Evolutionary conservation across 2,113 vertebrate species (phyloP), one percentile per base, ranked within the genome.

Genomic region (Zapus hudsonius): DNA sequence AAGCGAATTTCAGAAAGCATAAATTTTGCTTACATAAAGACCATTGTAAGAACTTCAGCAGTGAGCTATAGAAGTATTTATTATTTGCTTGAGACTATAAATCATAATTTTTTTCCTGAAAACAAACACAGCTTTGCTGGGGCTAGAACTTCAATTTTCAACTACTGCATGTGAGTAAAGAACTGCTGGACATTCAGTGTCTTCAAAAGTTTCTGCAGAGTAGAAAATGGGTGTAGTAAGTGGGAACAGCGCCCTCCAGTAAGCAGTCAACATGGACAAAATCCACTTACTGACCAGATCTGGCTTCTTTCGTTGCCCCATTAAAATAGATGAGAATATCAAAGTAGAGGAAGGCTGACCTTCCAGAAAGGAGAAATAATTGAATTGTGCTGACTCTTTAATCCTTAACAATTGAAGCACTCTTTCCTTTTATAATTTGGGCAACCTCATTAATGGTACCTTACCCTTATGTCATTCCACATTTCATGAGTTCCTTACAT

Each of bases 311-410:
- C 5, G 2, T 42, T 57, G n/a, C 19, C n/a, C 31, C 86, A 61
- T 64, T 92, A 85, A 90, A 89, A 52, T 40, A 78, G 88, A 29
- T 70, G 9, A 36, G 87, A 92, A 94, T 36, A 89, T 6, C 16
- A 84, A 63, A 79, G 22, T 47, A 72, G 91, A 94, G n/a, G 12
- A 84, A 80, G 57, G 5, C 40, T 2, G 5, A 80, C 25, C 11
- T 76, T 86, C 64, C 73, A 44, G 81, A 94, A 44, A 40, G 7
- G 7, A 84, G 15, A 75, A 59, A 69, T 33, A 83, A 81, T 79
- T 88, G 78, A 85, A 79, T 96, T 76, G 2, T 9, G 66, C 19
- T 7, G 57, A 78, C 33, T 70, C n/a, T 81, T 66, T 66, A 66
- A 16, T 52, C 5, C 27, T 79, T 29, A 55, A 61, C 79, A 84